Base-by-base conservation (phyloP, 2,888 invertebrate species). In the Harpagoxenus sublaevis region DNA sequence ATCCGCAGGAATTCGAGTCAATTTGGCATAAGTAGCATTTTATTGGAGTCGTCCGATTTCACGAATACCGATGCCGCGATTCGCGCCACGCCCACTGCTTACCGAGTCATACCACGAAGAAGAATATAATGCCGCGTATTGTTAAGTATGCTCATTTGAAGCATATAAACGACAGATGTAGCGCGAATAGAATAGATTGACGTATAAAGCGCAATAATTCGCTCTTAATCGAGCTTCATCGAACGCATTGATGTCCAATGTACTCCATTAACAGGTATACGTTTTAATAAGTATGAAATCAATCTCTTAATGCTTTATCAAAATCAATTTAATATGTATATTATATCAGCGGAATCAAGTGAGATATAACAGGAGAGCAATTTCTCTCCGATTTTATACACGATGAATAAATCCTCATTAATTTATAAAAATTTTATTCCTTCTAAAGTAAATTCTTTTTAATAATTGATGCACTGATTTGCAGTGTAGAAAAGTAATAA, bases 71-170 rank as follows among this genome's bases (percentile, higher is more conserved):
- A 57, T n/a, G 10, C 23, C 5, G 51, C 39, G 39, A 10, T 65
- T 51, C 35, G 15, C 23, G 45, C 28, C 53, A 53, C 53, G 39
- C 66, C 53, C 66, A 66, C 28, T 60, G 39, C 18, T 73, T 73
- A 48, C n/a, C 5, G 23, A n/a, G 48, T 10, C 6, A 5, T 57
- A 78, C 31, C 35, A 63, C 4, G 31, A 28, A 42, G 15, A 57
- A 45, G n/a, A 42, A 48, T 68, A 79, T 57, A 60, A 66, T 70
- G 18, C 42, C 45, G 31, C 18, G 68, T 57, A 57, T 79, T 70
- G 23, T 60, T 28, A 48, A 70, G 6, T 48, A 66, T 18, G 18
- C 48, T 35, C 45, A 57, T 57, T 79, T 35, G 35, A 6, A 35
- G 78, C 15, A 8, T 45, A 35, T 70, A n/a, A 39, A 31, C 23